A percentile compares a stretch with the other conserved stretches of the same genome.
phyloP scores from a whole-genome alignment of 2,113 vertebrate species.

The Dicentrarchus labrax region DNA sequence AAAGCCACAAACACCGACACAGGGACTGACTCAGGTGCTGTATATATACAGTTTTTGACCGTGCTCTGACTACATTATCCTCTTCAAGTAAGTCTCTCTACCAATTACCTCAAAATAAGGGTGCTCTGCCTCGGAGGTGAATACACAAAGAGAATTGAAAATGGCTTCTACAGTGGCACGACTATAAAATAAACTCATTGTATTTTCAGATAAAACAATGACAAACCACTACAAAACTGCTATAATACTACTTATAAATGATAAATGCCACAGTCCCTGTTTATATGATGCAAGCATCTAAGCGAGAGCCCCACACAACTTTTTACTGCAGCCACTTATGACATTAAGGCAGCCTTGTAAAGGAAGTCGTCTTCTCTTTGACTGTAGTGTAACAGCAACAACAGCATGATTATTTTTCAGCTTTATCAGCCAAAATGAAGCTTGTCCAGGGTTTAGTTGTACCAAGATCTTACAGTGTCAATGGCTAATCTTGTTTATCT shows the following conservation, averaged over 20 bases:
- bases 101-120: neutral
- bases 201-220: neutral
- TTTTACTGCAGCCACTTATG: neutral
- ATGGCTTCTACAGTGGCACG: neutral
- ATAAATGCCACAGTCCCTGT: neutral
- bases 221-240: neutral
- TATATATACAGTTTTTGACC: too few relatives aligned
- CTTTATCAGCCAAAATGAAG: neutral
- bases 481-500: slow-evolving; percentile 5
- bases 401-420: slow-evolving; percentile 23
- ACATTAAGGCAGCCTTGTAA: slow-evolving; percentile 11
- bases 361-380: neutral
- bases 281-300: neutral
- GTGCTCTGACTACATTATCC: neutral
- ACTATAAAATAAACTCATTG: neutral
- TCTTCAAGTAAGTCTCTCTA: neutral
- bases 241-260: neutral
- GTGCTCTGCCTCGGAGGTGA: neutral
- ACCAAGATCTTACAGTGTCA: neutral
- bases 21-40: too few relatives aligned
- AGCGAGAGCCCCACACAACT: neutral
- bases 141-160: slow-evolving; percentile 1
- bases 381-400: neutral
- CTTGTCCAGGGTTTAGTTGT: slow-evolving; percentile 19
- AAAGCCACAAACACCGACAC: neutral